Evolutionary conservation across 2,888 invertebrate genomes (phyloP).

Genomic region (Odontothrips loti): DNA sequence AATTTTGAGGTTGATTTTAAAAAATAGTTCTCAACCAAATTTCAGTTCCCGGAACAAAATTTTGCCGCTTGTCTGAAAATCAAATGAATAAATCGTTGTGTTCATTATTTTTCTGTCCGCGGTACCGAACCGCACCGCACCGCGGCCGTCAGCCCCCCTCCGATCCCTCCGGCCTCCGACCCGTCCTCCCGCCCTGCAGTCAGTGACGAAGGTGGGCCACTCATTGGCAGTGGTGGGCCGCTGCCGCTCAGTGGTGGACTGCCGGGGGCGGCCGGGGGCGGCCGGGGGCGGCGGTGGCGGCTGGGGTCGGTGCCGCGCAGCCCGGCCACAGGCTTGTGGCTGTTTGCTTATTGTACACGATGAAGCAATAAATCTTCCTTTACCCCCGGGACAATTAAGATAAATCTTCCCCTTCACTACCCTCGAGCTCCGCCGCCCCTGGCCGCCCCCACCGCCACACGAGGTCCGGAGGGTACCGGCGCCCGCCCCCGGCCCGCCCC

Average conservation of each 20-base stretch:
- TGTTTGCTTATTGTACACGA: conserved; percentile 26
- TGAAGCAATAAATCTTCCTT: conserved; percentile 25
- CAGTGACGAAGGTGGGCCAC: too few species aligned
- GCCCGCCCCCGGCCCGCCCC: neutral
- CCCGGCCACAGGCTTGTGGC: neutral
- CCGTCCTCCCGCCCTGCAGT: too few species aligned
- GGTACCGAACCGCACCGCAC: too few species aligned
- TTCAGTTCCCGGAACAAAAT: too few species aligned
- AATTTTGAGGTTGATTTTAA: too few species aligned
- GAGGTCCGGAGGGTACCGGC: neutral
- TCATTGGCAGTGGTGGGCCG: too few species aligned
- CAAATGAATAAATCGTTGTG: too few species aligned
- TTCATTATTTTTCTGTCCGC: too few species aligned
- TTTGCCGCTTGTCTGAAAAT: too few species aligned
- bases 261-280: neutral
- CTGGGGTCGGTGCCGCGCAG: neutral
- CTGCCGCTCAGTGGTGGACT: neutral
- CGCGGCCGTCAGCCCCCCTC: too few species aligned
- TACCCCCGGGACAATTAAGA: conserved; percentile 15
- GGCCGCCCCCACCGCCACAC: neutral
- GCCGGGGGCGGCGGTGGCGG: neutral
- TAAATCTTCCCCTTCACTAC: conserved; percentile 13
- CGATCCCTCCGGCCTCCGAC: too few species aligned
- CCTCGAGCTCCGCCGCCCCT: neutral
- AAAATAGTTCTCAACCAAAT: too few species aligned